A percentile compares a stretch with the other conserved stretches of the same genome.
phyloP scores from a whole-genome alignment of 1,140 invertebrate genomes.

The Saxidomus purpurata region DNA sequence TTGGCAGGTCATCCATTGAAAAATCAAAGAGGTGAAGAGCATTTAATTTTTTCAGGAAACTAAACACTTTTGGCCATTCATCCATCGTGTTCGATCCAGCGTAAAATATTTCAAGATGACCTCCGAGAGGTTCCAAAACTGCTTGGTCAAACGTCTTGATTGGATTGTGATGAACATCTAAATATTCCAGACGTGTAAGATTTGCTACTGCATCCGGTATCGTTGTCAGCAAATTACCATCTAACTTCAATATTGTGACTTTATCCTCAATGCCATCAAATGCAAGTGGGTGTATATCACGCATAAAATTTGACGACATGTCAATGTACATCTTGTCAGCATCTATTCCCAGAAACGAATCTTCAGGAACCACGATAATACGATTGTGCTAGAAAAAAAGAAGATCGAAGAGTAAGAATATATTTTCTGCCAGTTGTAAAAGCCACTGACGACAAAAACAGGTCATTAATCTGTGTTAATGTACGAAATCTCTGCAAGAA shows the following conservation, averaged over 20 bases:
- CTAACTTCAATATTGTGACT: constrained; percentile 20
- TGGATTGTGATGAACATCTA: constrained; percentile 22
- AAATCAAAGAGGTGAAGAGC: constrained; percentile 1
- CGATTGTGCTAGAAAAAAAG: constrained; percentile 25
- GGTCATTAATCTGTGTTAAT: no score
- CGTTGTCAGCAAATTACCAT: constrained; percentile 13
- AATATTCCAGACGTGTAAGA: background rate
- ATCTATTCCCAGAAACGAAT: background rate
- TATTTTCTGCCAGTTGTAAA: background rate
- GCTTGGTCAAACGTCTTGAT: constrained; percentile 5
- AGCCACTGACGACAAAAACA: background rate
- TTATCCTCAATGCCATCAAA: constrained; percentile 4
- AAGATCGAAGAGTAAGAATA: background rate
- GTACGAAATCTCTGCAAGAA: no score
- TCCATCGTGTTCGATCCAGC: background rate
- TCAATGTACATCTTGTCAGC: constrained; percentile 28
- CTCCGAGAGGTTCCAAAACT: constrained; percentile 10
- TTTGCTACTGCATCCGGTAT: constrained; percentile 2
- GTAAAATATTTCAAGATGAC: constrained; percentile 20
- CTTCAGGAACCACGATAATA: constrained; percentile 11
- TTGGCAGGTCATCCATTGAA: background rate
- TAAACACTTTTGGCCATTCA: background rate
- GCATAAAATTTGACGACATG: constrained; percentile 15
- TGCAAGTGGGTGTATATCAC: background rate
- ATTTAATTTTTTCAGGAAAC: background rate